Evolutionary conservation across 1,140 invertebrate species (phyloP).

Genomic region (Aphelenchoides fujianensis): DNA sequence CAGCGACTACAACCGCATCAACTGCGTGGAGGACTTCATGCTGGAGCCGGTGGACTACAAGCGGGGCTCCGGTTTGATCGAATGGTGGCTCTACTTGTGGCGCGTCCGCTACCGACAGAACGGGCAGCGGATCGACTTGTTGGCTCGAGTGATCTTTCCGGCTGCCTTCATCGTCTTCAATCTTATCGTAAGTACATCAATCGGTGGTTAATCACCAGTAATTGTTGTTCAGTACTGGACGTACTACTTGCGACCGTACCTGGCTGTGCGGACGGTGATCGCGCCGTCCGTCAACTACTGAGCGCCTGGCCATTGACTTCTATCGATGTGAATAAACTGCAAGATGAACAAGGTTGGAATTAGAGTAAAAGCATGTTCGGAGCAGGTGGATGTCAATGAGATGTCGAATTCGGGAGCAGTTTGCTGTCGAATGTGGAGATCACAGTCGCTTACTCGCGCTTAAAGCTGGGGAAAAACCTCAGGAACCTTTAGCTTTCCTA

Average conservation of each 20-base stretch:
- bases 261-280: conserved; percentile 41
- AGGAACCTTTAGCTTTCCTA: too few relatives aligned
- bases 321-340: too few relatives aligned
- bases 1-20: conserved; percentile 23
- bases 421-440: too few relatives aligned
- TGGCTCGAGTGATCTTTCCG: conserved; percentile 56
- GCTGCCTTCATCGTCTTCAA: conserved; percentile 56
- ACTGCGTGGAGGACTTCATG: conserved; percentile 16
- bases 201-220: neutral
- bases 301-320: too few relatives aligned
- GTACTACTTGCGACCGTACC: conserved; percentile 48
- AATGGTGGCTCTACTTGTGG: conserved; percentile 50
- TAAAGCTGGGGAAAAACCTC: too few relatives aligned
- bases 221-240: conserved; percentile 55
- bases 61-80: conserved; percentile 16
- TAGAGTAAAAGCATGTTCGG: too few relatives aligned
- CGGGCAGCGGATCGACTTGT: conserved; percentile 53
- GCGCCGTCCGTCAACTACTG: too few relatives aligned
- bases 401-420: too few relatives aligned
- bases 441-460: too few relatives aligned
- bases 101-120: conserved; percentile 55
- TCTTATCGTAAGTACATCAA: conserved; percentile 43
- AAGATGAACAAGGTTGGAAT: too few relatives aligned
- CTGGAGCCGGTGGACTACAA: conserved; percentile 20
- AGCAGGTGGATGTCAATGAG: too few relatives aligned